Conservation (phyloP, 2,113 vertebrate genomes). For the Saguinus imperator region DNA sequence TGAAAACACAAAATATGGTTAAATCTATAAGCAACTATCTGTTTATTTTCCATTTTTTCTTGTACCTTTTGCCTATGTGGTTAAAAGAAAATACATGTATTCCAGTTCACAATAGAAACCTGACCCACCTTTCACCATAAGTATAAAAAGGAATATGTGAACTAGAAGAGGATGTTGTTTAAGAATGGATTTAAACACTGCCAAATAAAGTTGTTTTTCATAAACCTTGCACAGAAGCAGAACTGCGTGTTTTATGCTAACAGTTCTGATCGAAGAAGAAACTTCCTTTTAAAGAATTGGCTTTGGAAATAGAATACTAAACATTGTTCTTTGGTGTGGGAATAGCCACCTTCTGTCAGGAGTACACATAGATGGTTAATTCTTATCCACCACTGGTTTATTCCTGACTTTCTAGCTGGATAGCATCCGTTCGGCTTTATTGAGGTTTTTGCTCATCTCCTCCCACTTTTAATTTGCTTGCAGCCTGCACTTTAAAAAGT, state of each 20-base stretch:
- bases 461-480: conserved; percentile 12
- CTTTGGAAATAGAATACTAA: conserved; percentile 37
- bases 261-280: conserved; percentile 44
- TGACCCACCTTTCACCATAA: background rate
- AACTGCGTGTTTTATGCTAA: background rate
- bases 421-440: conserved; percentile 2
- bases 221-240: background rate
- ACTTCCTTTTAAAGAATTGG: conserved; percentile 17
- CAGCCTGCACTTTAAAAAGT: conserved; percentile 43
- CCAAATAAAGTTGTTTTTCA: conserved; percentile 3
- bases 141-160: conserved; percentile 30
- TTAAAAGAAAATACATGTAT: background rate
- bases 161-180: conserved; percentile 13
- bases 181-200: conserved; percentile 15
- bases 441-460: background rate
- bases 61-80: background rate
- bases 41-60: background rate
- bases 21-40: background rate
- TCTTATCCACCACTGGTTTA: background rate
- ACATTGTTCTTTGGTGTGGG: background rate
- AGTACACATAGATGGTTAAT: background rate
- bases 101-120: background rate
- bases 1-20: conserved; percentile 35
- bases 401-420: background rate
- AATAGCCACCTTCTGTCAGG: background rate